These are phyloP conservation scores for Spodoptera littoralis DNA, from an alignment of 2,888 invertebrate species.

Conservation along the genomic window DNA sequence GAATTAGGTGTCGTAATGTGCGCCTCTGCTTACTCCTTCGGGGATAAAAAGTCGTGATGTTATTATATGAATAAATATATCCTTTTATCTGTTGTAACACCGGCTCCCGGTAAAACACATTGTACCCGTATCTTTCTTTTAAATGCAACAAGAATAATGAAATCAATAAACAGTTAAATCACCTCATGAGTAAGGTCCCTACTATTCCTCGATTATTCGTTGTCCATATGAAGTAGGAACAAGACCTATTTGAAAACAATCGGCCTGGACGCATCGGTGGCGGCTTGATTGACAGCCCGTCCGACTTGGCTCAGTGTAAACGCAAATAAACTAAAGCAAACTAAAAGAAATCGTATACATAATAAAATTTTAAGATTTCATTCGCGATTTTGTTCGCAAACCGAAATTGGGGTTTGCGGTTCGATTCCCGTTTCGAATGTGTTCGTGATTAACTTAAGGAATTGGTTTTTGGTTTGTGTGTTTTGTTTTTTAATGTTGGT, in stretches of 20 bases:
- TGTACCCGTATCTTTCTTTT: too few species aligned
- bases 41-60: too few species aligned
- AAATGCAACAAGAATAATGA: too few species aligned
- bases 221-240: conserved; percentile 61
- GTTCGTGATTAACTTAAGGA: conserved; percentile 37
- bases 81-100: too few species aligned
- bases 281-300: conserved; percentile 67
- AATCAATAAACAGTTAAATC: conserved; percentile 6
- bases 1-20: too few species aligned
- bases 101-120: too few species aligned
- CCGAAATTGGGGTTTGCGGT: conserved; percentile 42
- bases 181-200: conserved; percentile 45
- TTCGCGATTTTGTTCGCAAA: conserved; percentile 48
- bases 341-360: conserved; percentile 41
- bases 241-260: conserved; percentile 76
- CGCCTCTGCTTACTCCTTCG: too few species aligned
- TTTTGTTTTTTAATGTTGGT: conserved; percentile 4
- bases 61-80: too few species aligned
- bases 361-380: conserved; percentile 54
- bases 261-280: conserved; percentile 58
- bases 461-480: conserved; percentile 36
- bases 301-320: conserved; percentile 57
- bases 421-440: conserved; percentile 27
- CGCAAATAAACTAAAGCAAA: conserved; percentile 56
- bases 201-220: conserved; percentile 64